Evolutionary conservation across 2,113 vertebrate genomes (phyloP).

Genomic region (Proterorhinus semilunaris): DNA sequence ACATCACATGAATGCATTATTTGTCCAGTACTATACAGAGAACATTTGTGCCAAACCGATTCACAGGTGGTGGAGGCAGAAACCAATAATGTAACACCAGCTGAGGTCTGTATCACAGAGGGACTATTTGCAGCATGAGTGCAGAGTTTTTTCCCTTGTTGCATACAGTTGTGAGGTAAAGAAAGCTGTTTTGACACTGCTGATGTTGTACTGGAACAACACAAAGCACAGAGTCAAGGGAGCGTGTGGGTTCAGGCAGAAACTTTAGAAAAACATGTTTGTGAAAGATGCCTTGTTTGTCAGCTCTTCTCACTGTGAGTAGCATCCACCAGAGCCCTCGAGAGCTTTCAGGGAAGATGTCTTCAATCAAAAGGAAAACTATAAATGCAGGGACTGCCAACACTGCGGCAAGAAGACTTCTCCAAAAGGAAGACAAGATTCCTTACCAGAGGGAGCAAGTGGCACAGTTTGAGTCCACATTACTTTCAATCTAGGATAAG

Average conservation of each 20-base stretch:
- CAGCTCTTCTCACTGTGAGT: conserved; percentile 12
- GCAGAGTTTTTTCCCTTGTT: neutral
- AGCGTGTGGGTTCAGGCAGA: conserved; percentile 37
- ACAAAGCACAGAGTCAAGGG: conserved; percentile 43
- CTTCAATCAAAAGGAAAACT: neutral
- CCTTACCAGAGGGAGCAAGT: neutral
- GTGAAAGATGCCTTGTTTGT: conserved; percentile 34
- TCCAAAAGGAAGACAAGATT: neutral
- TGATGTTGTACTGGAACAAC: conserved; percentile 29
- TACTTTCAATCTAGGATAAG: neutral
- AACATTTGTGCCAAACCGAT: neutral
- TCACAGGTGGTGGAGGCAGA: conserved; percentile 7
- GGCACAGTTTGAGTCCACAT: neutral
- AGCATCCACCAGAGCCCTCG: conserved; percentile 3
- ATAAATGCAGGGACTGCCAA: conserved; percentile 1
- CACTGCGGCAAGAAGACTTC: neutral
- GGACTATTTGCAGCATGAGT: conserved; percentile 11
- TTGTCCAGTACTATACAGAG: neutral
- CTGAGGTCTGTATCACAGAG: conserved; percentile 7
- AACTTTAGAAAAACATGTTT: conserved; percentile 31
- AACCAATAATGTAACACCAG: neutral
- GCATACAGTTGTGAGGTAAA: conserved; percentile 28
- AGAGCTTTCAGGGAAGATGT: neutral
- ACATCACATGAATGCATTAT: neutral
- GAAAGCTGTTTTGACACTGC: conserved; percentile 33